phyloP scores from a whole-genome alignment of 2,888 invertebrate genomes.

The Lordiphosa andalusiaca region DNA sequence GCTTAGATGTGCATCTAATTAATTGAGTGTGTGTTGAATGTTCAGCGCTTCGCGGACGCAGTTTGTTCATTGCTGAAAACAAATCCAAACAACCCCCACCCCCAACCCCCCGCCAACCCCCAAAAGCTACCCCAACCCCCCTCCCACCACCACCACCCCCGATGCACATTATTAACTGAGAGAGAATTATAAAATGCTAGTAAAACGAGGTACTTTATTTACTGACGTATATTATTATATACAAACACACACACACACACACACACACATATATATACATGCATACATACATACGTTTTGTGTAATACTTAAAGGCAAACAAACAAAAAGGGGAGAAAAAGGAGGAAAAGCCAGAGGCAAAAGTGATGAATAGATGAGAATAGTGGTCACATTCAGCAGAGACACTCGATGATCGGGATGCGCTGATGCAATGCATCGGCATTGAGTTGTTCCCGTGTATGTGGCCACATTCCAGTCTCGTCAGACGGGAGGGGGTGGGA shows the following conservation, averaged over 20 bases:
- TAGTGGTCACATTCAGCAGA: no score
- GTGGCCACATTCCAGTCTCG: no score
- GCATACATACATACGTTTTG: conserved; percentile 4
- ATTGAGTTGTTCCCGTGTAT: no score
- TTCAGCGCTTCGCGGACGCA: conserved; percentile 10
- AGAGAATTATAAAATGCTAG: conserved; percentile 21
- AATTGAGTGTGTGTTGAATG: conserved; percentile 11
- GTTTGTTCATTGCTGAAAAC: background rate
- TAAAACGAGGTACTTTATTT: conserved; percentile 39
- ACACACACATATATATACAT: no score
- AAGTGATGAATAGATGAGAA: background rate
- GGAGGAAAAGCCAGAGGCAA: background rate
- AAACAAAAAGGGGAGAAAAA: no score
- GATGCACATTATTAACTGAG: conserved; percentile 3
- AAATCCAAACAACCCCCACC: background rate
- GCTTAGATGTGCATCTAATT: background rate
- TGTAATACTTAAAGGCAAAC: conserved; percentile 7
- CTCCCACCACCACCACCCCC: background rate
- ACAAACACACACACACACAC: conserved; percentile 12
- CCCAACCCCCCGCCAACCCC: no score
- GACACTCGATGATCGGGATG: no score
- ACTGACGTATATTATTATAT: conserved; percentile 38
- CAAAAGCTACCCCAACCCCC: no score
- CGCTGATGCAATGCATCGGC: no score
- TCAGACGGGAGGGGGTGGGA: no score